Evolutionary conservation across 2,888 invertebrate species (phyloP), one percentile per base, ranked within the genome.

Genomic region (Apoda limacodes): DNA sequence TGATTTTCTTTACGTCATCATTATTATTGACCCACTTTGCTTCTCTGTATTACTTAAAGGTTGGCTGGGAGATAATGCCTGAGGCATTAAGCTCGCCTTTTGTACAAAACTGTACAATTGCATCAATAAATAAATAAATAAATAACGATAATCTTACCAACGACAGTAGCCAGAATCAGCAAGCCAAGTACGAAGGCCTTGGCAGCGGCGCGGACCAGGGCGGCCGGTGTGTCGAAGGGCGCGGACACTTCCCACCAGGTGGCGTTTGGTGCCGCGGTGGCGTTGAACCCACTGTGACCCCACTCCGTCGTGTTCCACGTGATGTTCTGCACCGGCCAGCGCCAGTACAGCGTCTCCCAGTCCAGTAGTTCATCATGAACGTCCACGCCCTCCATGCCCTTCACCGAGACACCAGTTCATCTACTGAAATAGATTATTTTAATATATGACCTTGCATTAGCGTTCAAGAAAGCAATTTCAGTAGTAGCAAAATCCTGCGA

Each of bases 111-210:
- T n/a, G n/a, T n/a, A n/a, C n/a, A n/a, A n/a, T n/a, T n/a, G n/a
- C n/a, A n/a, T n/a, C n/a, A n/a, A n/a, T n/a, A n/a, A n/a, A n/a
- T n/a, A n/a, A n/a, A n/a, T n/a, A n/a, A n/a, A n/a, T n/a, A n/a
- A n/a, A n/a, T n/a, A n/a, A n/a, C n/a, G n/a, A n/a, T n/a, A n/a
- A n/a, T 46, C 49, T 78, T 58, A 86, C 86, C 85, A 52, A 86
- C 83, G 46, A 86, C 83, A 43, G 86, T 86, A 34, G 85, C 83
- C 45, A 86, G 62, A 45, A 86, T 85, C 39, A 86, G 82, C 47
- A 85, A 63, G 38, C 85, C 86, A 40, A 86, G 71, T 20, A 83
- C 54, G 30, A 84, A 61, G 15, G 85, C 85, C 45, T 84, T 86
- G 45, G 69, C 76, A 33, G 88, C 85, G 57, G 85, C 85, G 39